Conservation (phyloP, 2,797 vertebrate genomes). For the Lagocephalus sceleratus region DNA sequence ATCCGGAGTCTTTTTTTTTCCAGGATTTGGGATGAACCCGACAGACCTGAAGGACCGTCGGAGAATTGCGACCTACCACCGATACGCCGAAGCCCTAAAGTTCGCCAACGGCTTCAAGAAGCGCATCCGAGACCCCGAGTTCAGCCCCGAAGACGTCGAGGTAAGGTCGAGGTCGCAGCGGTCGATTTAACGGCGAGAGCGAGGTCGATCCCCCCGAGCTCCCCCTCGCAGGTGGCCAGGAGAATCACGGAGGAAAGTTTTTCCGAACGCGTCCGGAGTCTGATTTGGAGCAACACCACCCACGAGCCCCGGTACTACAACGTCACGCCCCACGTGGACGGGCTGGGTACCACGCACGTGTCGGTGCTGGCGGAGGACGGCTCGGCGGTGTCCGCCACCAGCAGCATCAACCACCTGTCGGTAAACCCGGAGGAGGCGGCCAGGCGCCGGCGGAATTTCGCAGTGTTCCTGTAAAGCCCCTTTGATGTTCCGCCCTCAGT, state of each 20-base stretch:
- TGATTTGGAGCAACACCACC: conserved; percentile 66
- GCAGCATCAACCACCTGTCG: conserved; percentile 90
- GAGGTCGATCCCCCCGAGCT: background rate
- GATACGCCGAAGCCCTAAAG: conserved; percentile 84
- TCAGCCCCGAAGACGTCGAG: conserved; percentile 40
- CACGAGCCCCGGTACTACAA: conserved; percentile 76
- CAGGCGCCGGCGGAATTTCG: background rate
- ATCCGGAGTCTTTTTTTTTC: conserved; percentile 1
- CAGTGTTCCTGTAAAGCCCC: no score
- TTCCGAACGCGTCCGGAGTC: conserved; percentile 58
- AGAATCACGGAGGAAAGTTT: conserved; percentile 66
- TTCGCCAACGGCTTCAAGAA: conserved; percentile 80
- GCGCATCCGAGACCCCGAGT: conserved; percentile 71
- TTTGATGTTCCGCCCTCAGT: conserved; percentile 56
- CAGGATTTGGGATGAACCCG: conserved; percentile 78
- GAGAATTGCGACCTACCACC: conserved; percentile 76
- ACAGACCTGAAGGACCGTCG: conserved; percentile 47
- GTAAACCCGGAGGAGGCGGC: background rate
- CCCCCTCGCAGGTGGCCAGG: conserved; percentile 39
- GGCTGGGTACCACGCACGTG: conserved; percentile 84
- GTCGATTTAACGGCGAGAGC: no score
- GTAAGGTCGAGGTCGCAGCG: conserved; percentile 57
- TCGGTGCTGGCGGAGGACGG: conserved; percentile 86
- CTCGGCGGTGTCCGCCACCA: conserved; percentile 87
- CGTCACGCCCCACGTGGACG: conserved; percentile 40